Evolutionary conservation across 2,888 invertebrate species (phyloP).

Genomic region (Drosophila fungiperda): DNA sequence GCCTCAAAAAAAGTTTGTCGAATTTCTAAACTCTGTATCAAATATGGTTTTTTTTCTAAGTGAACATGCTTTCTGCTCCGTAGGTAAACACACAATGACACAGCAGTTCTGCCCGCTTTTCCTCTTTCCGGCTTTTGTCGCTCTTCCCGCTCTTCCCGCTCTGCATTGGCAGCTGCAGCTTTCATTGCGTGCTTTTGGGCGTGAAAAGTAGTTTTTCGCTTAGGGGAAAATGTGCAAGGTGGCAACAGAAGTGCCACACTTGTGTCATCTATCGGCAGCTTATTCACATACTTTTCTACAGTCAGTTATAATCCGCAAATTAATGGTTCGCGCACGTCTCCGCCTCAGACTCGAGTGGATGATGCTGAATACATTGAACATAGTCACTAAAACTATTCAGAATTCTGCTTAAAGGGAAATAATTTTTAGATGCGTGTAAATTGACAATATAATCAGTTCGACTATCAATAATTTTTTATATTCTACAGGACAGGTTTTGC

Average conservation of each 20-base stretch:
- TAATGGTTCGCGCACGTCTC: background rate
- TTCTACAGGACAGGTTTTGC: background rate
- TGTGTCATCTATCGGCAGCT: constrained; percentile 1
- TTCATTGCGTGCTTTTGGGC: constrained; percentile 20
- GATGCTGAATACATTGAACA: background rate
- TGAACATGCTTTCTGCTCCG: background rate
- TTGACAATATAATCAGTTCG: background rate
- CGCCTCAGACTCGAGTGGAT: background rate
- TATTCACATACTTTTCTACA: background rate
- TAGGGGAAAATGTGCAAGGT: constrained; percentile 4
- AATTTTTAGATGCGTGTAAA: background rate
- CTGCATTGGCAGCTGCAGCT: constrained; percentile 16
- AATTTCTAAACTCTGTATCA: background rate
- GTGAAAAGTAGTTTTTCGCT: constrained; percentile 2
- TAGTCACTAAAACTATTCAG: background rate
- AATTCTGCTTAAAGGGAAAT: background rate
- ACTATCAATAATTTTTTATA: background rate
- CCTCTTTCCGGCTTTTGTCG: too few species aligned
- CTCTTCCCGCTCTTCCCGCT: background rate
- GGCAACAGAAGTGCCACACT: constrained; percentile 7
- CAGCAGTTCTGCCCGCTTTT: constrained; percentile 30
- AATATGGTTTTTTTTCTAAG: background rate
- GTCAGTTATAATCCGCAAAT: constrained; percentile 1
- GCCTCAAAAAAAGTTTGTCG: background rate
- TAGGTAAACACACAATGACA: constrained; percentile 53